Percentiles rank a stretch among this genome's conserved stretches.
Evolutionary conservation across 2,113 vertebrate species (phyloP).

Genomic region (Eretmochelys imbricata): DNA sequence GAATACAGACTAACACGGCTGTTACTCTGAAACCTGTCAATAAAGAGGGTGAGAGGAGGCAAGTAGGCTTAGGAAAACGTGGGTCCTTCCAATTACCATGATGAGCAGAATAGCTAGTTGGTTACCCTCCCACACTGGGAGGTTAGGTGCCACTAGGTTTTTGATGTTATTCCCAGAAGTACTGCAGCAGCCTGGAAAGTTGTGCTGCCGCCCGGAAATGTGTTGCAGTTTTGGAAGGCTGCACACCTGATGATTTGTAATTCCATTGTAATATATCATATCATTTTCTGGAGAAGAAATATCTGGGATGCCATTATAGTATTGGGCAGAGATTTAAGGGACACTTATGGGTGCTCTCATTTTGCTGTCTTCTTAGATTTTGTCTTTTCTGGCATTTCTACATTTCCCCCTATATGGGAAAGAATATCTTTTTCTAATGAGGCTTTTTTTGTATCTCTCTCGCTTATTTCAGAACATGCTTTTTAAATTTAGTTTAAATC

Average conservation of each 20-base stretch:
- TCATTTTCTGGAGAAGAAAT: background rate
- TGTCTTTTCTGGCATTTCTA: background rate
- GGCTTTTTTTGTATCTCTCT: background rate
- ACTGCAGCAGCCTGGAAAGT: background rate
- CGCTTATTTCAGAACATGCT: background rate
- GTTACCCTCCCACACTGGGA: background rate
- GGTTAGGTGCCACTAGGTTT: background rate
- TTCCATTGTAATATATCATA: background rate
- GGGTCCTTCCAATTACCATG: background rate
- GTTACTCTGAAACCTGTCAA: too few species aligned
- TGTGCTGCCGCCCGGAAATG: background rate
- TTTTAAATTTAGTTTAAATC: background rate
- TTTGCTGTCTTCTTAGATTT: background rate
- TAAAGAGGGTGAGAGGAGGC: background rate
- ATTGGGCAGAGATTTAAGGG: background rate
- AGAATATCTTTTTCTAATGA: background rate
- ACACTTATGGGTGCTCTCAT: background rate
- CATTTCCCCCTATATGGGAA: background rate
- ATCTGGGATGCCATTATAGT: background rate
- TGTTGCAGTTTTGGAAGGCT: background rate
- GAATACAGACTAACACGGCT: too few species aligned
- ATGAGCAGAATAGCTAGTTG: background rate
- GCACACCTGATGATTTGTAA: background rate
- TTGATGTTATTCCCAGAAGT: background rate
- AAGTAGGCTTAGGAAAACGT: background rate